These are phyloP conservation scores for Metridium senile DNA, from an alignment of 92 coral and sea anemone genomes.

Conservation along the genomic window DNA sequence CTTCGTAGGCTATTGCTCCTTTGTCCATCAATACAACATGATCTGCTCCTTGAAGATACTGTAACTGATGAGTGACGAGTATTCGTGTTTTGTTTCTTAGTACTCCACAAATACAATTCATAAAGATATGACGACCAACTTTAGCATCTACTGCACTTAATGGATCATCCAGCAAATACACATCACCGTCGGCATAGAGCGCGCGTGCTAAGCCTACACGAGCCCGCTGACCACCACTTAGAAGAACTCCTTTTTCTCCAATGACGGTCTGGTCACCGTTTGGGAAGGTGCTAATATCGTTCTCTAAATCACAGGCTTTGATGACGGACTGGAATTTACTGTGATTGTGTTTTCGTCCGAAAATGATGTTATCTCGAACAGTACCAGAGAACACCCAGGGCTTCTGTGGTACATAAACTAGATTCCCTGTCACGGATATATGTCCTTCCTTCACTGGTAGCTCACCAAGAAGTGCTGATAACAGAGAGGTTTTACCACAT, in stretches of 20 bases:
- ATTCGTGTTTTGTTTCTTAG: conserved; percentile 32
- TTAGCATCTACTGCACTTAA: conserved; percentile 48
- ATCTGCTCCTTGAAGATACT: conserved; percentile 45
- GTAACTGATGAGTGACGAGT: conserved; percentile 45
- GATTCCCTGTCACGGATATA: conserved; percentile 26
- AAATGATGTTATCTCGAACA: conserved; percentile 35
- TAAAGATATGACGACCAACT: conserved; percentile 43
- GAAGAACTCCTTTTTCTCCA: conserved; percentile 38
- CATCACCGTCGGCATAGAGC: conserved; percentile 40
- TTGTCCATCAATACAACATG: conserved; percentile 35
- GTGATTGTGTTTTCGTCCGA: conserved; percentile 33
- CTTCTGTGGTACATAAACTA: conserved; percentile 42
- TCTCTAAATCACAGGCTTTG: conserved; percentile 37
- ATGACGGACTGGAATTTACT: conserved; percentile 21
- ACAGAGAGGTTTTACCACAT: conserved; percentile 43
- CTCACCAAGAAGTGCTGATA: conserved; percentile 35
- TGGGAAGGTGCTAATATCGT: conserved; percentile 28
- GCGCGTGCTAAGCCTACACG: conserved; percentile 51
- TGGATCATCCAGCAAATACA: conserved; percentile 43
- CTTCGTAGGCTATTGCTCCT: conserved; percentile 33
- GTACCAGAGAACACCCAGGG: conserved; percentile 51
- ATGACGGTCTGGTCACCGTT: conserved; percentile 39
- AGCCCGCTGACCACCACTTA: conserved; percentile 54
- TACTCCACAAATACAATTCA: conserved; percentile 36
- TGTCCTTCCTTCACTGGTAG: conserved; percentile 33